phyloP scores from a whole-genome alignment of 2,888 invertebrate genomes.

The Drosophila prostipennis region DNA sequence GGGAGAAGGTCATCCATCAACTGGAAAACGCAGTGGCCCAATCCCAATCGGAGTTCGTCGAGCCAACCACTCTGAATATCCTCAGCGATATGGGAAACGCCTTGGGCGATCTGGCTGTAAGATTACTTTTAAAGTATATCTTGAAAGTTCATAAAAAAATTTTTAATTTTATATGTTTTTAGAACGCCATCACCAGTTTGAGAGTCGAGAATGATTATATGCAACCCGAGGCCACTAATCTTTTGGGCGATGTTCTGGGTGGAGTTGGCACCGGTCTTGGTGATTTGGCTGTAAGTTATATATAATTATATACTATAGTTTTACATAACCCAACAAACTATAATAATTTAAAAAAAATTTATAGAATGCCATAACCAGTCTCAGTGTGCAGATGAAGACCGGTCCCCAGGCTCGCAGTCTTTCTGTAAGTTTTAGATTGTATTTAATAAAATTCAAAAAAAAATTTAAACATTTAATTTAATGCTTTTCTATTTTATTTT shows the following conservation, averaged over 20 bases:
- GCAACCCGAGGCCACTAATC: conserved; percentile 26
- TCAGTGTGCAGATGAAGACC: conserved; percentile 27
- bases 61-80: conserved; percentile 2
- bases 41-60: background rate
- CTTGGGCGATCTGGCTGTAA: conserved; percentile 5
- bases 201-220: conserved; percentile 15
- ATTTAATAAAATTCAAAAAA: too few relatives aligned
- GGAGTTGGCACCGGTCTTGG: conserved; percentile 42
- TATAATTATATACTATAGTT: too few relatives aligned
- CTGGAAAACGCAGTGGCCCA: conserved; percentile 2
- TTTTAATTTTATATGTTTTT: background rate
- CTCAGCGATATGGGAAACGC: conserved; percentile 9
- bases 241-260: conserved; percentile 29
- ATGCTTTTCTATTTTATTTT: too few relatives aligned
- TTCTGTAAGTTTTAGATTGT: conserved; percentile 45
- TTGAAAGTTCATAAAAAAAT: too few relatives aligned
- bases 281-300: conserved; percentile 50
- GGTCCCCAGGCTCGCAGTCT: conserved; percentile 13
- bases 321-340: background rate
- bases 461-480: too few relatives aligned
- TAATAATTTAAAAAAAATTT: too few relatives aligned
- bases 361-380: conserved; percentile 52
- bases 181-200: conserved; percentile 6
- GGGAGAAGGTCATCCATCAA: conserved; percentile 1
- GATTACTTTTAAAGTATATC: too few relatives aligned